Evolutionary conservation across 2,113 vertebrate genomes (phyloP).

Genomic region (Pardalotus punctatus): DNA sequence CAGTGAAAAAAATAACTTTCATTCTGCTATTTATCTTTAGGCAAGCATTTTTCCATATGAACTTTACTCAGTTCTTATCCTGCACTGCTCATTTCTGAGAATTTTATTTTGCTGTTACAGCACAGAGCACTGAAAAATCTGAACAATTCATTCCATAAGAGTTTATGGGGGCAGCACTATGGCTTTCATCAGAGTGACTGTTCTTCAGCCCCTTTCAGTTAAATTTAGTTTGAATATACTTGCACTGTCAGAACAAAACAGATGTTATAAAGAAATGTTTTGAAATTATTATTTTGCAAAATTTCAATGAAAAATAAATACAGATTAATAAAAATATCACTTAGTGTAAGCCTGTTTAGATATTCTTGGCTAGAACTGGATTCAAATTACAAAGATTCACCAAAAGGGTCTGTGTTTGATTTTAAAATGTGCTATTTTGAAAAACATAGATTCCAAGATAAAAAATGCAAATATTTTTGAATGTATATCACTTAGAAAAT

Average conservation of each 20-base stretch:
- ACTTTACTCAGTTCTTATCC: slow-evolving; percentile 15
- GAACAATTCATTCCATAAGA: background rate
- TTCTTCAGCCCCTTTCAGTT: background rate
- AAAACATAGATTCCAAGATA: background rate
- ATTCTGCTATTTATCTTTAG: slow-evolving; percentile 40
- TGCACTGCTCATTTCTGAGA: background rate
- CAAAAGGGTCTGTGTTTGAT: background rate
- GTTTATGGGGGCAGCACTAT: background rate
- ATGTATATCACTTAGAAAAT: background rate
- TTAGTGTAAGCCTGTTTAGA: background rate
- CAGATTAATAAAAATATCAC: background rate
- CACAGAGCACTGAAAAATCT: background rate
- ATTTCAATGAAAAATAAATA: background rate
- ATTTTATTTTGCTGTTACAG: background rate
- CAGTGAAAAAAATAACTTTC: slow-evolving; percentile 45
- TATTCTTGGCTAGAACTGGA: background rate
- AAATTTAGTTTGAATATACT: background rate
- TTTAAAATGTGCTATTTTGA: background rate
- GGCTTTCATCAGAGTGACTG: background rate
- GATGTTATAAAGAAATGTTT: background rate
- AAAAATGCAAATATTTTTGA: background rate
- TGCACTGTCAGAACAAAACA: background rate
- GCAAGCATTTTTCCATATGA: slow-evolving; percentile 12
- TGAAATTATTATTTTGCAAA: background rate
- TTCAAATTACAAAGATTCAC: background rate